These are phyloP conservation scores for Boulengeromyrus knoepffleri DNA, from an alignment of 2,113 vertebrate species.

Conservation along the genomic window DNA sequence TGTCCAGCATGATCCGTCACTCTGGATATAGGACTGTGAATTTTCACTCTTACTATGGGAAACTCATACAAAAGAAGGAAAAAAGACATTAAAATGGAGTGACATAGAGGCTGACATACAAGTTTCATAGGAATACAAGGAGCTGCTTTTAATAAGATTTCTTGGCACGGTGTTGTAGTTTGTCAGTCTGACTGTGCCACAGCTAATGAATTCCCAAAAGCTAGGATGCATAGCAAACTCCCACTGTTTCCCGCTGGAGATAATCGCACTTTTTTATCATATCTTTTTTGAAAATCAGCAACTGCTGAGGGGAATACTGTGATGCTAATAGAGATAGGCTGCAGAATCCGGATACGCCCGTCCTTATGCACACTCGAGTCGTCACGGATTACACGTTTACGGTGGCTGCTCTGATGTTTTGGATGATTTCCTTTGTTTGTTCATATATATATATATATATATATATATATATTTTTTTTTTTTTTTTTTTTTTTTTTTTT, in stretches of 20 bases:
- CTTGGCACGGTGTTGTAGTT: constrained; percentile 37
- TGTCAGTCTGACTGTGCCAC: constrained; percentile 37
- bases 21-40: not conserved
- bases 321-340: constrained; percentile 22
- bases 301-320: constrained; percentile 14
- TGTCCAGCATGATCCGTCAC: not conserved
- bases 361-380: constrained; percentile 2
- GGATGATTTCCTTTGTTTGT: constrained; percentile 5
- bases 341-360: constrained; percentile 2
- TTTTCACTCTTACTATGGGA: not conserved
- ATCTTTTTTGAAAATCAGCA: constrained; percentile 25
- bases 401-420: not conserved
- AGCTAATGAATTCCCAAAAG: constrained; percentile 37
- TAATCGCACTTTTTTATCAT: constrained; percentile 34
- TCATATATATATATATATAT: not conserved
- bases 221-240: constrained; percentile 7
- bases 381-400: not conserved
- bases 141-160: constrained; percentile 36
- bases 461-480: not conserved
- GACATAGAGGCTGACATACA: constrained; percentile 25
- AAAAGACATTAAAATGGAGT: constrained; percentile 27
- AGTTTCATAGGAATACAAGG: constrained; percentile 11
- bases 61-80: not conserved
- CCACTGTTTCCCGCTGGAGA: constrained; percentile 5
- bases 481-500: not conserved